phyloP scores from a whole-genome alignment of 2,888 invertebrate genomes.

The Pocota personata region DNA sequence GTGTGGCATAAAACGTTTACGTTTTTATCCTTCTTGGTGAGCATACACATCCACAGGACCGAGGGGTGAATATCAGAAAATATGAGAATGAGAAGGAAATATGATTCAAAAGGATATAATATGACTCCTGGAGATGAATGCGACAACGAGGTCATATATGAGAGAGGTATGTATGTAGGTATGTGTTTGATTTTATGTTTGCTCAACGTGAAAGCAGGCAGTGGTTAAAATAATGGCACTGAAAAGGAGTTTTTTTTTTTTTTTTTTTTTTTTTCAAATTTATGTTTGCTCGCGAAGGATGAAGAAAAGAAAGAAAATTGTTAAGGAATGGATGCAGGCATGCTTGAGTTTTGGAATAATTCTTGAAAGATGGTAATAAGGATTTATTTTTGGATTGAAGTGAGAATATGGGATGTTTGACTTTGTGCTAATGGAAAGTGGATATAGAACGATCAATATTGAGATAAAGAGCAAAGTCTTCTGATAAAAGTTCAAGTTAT shows the following conservation, averaged over 20 bases:
- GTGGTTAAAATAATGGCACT: slow-evolving; percentile 19
- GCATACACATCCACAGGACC: neutral
- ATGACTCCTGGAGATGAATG: slow-evolving; percentile 44
- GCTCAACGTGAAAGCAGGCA: slow-evolving; percentile 1
- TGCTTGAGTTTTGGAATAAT: slow-evolving; percentile 17
- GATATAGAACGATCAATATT: slow-evolving; percentile 40
- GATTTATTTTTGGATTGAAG: slow-evolving; percentile 41
- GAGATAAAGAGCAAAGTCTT: slow-evolving; percentile 13
- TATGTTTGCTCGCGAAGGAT: slow-evolving; percentile 17
- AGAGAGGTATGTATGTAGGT: neutral
- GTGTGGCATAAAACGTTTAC: slow-evolving; percentile 40
- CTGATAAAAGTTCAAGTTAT: neutral
- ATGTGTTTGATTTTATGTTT: slow-evolving; percentile 47
- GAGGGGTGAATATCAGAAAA: slow-evolving; percentile 4
- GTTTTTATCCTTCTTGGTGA: neutral
- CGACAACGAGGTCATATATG: slow-evolving; percentile 13
- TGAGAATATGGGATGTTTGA: slow-evolving; percentile 18
- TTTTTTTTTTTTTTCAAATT: neutral
- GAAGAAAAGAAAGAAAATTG: slow-evolving; percentile 5
- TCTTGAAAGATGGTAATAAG: slow-evolving; percentile 24
- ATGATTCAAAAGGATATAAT: slow-evolving; percentile 60
- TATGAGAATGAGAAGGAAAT: slow-evolving; percentile 38
- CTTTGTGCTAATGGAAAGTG: slow-evolving; percentile 46
- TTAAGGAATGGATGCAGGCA: slow-evolving; percentile 2
- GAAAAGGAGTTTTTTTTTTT: neutral